phyloP scores from a whole-genome alignment of 2,797 vertebrate species.

The Champsocephalus esox region DNA sequence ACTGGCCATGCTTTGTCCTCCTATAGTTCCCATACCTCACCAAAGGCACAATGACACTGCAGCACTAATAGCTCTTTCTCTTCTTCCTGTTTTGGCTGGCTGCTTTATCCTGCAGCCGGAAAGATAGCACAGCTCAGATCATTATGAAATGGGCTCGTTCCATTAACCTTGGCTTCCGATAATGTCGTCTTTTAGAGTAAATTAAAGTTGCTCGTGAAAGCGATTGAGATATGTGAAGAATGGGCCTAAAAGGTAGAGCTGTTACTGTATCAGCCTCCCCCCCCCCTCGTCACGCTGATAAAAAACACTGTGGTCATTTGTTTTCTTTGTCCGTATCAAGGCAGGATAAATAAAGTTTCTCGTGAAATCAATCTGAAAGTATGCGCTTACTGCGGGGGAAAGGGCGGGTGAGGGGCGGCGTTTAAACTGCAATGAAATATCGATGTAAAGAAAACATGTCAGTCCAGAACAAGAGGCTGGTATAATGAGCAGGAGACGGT shows the following conservation, averaged over 20 bases:
- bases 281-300: conserved; percentile 46
- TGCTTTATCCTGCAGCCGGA: conserved; percentile 70
- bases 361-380: conserved; percentile 59
- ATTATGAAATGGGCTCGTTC: conserved; percentile 79
- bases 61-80: conserved; percentile 66
- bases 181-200: conserved; percentile 83
- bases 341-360: conserved; percentile 65
- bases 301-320: conserved; percentile 64
- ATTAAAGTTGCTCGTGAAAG: conserved; percentile 80
- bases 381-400: conserved; percentile 32
- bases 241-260: conserved; percentile 61
- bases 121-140: conserved; percentile 72
- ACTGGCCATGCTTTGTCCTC: conserved; percentile 21
- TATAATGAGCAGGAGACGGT: conserved; percentile 82
- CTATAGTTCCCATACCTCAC: conserved; percentile 43
- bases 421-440: conserved; percentile 74
- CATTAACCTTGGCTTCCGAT: conserved; percentile 82
- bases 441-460: conserved; percentile 84
- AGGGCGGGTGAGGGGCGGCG: conserved; percentile 38
- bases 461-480: conserved; percentile 78
- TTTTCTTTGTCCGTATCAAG: conserved; percentile 63
- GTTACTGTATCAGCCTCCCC: conserved; percentile 53
- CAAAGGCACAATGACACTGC: conserved; percentile 67
- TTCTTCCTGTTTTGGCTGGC: conserved; percentile 71
- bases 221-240: conserved; percentile 75